These are phyloP conservation scores for Steinernema hermaphroditum DNA, from an alignment of 2,888 invertebrate species.

Conservation along the genomic window DNA sequence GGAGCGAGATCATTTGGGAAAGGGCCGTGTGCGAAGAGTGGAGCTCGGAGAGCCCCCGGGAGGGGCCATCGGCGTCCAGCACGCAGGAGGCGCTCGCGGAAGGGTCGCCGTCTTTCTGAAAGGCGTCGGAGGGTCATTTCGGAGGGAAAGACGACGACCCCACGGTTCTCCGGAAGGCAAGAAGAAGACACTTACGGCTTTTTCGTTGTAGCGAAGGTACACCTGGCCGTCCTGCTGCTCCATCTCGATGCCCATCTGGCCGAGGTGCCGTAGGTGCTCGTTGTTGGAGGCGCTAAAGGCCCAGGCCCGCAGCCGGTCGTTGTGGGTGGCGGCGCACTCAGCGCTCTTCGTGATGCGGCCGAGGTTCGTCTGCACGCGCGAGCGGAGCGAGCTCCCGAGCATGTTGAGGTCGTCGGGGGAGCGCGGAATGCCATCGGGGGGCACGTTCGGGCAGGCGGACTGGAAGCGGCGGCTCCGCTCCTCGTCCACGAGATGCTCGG, in stretches of 20 bases:
- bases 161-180: not conserved
- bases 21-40: slow-evolving; percentile 37
- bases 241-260: slow-evolving; percentile 92
- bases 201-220: slow-evolving; percentile 80
- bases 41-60: slow-evolving; percentile 11
- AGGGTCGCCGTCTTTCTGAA: slow-evolving; percentile 36
- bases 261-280: slow-evolving; percentile 82
- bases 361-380: slow-evolving; percentile 21
- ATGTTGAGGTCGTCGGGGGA: slow-evolving; percentile 39
- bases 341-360: not conserved
- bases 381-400: slow-evolving; percentile 38
- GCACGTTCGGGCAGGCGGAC: slow-evolving; percentile 40
- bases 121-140: not conserved
- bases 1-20: slow-evolving; percentile 41
- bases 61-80: slow-evolving; percentile 31
- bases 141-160: slow-evolving; percentile 29
- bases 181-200: slow-evolving; percentile 75
- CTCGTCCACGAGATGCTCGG: slow-evolving; percentile 51
- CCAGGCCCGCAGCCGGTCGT: slow-evolving; percentile 66
- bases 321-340: slow-evolving; percentile 20
- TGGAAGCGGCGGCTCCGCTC: slow-evolving; percentile 33
- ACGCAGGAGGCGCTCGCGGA: slow-evolving; percentile 22
- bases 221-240: slow-evolving; percentile 86
- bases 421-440: slow-evolving; percentile 35
- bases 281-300: slow-evolving; percentile 78